A percentile compares a stretch with the other conserved stretches of the same genome.
phyloP scores from a whole-genome alignment of 1,140 invertebrate genomes.

The Lucilia sericata region DNA sequence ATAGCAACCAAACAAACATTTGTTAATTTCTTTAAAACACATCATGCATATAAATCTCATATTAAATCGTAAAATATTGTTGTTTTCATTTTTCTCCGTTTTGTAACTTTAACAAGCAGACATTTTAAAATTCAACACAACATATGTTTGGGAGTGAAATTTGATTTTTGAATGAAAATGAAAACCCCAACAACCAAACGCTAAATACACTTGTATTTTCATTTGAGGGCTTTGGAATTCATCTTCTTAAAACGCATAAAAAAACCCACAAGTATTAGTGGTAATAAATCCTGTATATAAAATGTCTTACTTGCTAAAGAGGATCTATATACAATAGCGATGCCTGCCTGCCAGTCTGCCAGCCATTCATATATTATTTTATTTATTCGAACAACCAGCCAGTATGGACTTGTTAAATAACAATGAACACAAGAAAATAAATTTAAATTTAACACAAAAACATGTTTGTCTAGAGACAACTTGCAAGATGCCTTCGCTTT shows the following conservation, averaged over 20 bases:
- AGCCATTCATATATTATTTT: no score
- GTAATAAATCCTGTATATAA: neutral
- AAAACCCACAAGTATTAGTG: conserved; percentile 7
- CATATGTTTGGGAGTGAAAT: neutral
- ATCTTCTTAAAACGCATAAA: neutral
- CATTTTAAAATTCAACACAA: conserved; percentile 11
- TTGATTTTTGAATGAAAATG: neutral
- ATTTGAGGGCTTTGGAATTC: neutral
- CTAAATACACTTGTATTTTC: no score
- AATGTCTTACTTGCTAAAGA: neutral
- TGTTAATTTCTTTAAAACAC: conserved; percentile 3
- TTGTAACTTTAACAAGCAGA: neutral
- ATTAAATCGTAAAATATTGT: neutral
- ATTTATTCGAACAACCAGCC: no score
- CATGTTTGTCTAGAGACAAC: no score
- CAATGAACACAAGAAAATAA: no score
- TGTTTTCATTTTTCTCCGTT: neutral
- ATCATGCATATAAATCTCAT: neutral
- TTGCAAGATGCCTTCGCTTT: neutral
- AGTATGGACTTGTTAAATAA: no score
- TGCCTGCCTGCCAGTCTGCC: no score
- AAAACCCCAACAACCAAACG: neutral
- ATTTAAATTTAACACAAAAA: no score
- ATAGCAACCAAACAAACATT: neutral
- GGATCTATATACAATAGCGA: neutral